Evolutionary conservation across 92 coral and sea anemone genomes (phyloP), one percentile per base, ranked within the genome.

Genomic region (Zoanthus sociatus): DNA sequence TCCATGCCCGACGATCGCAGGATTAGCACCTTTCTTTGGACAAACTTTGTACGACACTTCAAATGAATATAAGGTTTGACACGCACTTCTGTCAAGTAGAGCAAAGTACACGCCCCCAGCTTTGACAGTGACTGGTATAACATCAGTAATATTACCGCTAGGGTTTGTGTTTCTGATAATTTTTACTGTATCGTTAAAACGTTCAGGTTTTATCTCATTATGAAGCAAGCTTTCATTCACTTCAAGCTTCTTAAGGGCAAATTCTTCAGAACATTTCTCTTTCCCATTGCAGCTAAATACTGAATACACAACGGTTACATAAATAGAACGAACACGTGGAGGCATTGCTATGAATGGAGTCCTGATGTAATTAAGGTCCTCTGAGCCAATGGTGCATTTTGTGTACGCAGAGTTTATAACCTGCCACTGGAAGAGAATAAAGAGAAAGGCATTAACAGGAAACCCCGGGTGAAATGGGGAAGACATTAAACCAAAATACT

Each of bases 181-280:
- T 31, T 47, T 50, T 47, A 75, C 63, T 16, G 47, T 75, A 7
- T 75, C 78, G 0, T 31, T 76, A 45, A 76, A 76, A 32, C 11
- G 48, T 1, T 76, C 46, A 20, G 64, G 64, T 26, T 0, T 12
- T 5, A 55, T 15, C 6, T 4, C 66, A 50, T 31, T 6, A 56
- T 56, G 64, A 10, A 15, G 3, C 0, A 51, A 6, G 9, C n/a
- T 10, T 21, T 9, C 3, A 7, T 75, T 21, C 14, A 45, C 58
- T n/a, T 75, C 78, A 12, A 17, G 51, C 78, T 75, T 76, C 64
- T 50, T 48, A 10, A 76, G 32, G 45, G 13, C 37, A 55, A 76
- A 76, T 53, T 58, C 13, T 51, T 76, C 81, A 9, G 45, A 51
- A 18, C 81, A 76, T 0, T 11, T 44, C 9, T 3, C 0, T 0